Evolutionary conservation across 2,888 invertebrate genomes (phyloP).

Genomic region (Julus scanicus): DNA sequence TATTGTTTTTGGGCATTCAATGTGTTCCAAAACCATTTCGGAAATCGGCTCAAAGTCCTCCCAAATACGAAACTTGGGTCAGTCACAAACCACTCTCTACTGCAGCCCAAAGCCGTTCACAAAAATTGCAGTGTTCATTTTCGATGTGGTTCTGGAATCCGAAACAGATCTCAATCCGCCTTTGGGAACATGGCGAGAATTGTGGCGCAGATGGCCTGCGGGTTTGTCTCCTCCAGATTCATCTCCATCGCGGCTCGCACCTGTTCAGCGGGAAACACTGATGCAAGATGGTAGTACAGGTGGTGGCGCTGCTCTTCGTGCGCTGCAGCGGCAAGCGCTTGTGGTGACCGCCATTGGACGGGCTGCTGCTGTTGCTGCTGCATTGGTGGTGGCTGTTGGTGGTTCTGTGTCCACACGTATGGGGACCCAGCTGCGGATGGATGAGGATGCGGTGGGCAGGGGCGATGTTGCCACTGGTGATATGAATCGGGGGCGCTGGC

Average conservation of each 20-base stretch:
- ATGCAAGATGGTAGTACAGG: conserved; percentile 88
- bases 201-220: conserved; percentile 88
- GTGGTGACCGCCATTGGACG: conserved; percentile 8
- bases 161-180: background rate
- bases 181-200: conserved; percentile 78
- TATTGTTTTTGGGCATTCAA: too few species aligned
- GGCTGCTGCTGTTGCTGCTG: background rate
- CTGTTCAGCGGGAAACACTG: conserved; percentile 89
- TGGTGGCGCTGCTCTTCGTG: conserved; percentile 76
- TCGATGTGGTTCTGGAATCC: too few species aligned
- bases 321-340: conserved; percentile 60
- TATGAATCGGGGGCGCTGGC: conserved; percentile 79
- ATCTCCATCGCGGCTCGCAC: conserved; percentile 89
- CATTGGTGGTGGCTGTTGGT: too few species aligned
- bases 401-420: conserved; percentile 61
- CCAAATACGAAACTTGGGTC: too few species aligned
- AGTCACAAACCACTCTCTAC: too few species aligned
- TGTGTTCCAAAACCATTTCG: too few species aligned
- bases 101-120: too few species aligned
- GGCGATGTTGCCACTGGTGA: conserved; percentile 66
- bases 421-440: conserved; percentile 59
- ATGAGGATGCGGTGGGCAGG: conserved; percentile 64
- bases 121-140: too few species aligned
- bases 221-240: conserved; percentile 88
- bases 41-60: too few species aligned